Percentiles rank a stretch among this genome's conserved stretches.
Conservation (phyloP, 2,797 vertebrate species). For the Cynodonichthys magdalenae region DNA sequence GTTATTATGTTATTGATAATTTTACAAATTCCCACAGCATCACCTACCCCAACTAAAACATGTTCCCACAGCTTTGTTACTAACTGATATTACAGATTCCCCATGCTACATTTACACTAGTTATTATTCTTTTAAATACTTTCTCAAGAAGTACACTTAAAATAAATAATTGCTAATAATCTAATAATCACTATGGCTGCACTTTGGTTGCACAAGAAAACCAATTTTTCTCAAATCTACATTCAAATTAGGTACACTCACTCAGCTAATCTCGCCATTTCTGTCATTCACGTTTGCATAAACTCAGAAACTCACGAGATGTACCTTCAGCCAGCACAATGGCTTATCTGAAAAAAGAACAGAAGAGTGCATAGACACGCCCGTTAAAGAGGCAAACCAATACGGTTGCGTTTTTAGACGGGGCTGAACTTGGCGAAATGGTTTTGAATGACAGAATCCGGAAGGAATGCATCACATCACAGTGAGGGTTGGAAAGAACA, state of each 20-base stretch:
- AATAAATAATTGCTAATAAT: constrained; percentile 65
- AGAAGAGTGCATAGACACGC: constrained; percentile 60
- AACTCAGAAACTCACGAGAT: constrained; percentile 34
- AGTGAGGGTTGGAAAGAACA: constrained; percentile 61
- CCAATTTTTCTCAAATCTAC: constrained; percentile 32
- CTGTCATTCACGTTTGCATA: constrained; percentile 1
- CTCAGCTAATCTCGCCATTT: constrained; percentile 33
- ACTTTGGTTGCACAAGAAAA: constrained; percentile 71
- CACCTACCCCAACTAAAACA: background rate
- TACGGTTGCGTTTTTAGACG: constrained; percentile 51
- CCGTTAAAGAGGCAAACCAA: constrained; percentile 62
- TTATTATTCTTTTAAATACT: constrained; percentile 45
- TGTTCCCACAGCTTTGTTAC: background rate
- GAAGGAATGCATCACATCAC: constrained; percentile 82
- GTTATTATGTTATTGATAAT: too few species aligned
- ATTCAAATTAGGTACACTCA: constrained; percentile 40
- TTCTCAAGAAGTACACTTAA: constrained; percentile 49
- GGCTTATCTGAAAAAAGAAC: constrained; percentile 66
- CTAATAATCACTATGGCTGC: constrained; percentile 49
- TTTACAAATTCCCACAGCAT: too few species aligned
- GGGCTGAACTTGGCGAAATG: constrained; percentile 58
- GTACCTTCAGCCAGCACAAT: constrained; percentile 49
- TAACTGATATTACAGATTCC: constrained; percentile 27
- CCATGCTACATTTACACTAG: constrained; percentile 52
- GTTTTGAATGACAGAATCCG: constrained; percentile 69